These are phyloP conservation scores for Trogon melanurus DNA, from an alignment of 2,113 vertebrate species.

Conservation along the genomic window DNA sequence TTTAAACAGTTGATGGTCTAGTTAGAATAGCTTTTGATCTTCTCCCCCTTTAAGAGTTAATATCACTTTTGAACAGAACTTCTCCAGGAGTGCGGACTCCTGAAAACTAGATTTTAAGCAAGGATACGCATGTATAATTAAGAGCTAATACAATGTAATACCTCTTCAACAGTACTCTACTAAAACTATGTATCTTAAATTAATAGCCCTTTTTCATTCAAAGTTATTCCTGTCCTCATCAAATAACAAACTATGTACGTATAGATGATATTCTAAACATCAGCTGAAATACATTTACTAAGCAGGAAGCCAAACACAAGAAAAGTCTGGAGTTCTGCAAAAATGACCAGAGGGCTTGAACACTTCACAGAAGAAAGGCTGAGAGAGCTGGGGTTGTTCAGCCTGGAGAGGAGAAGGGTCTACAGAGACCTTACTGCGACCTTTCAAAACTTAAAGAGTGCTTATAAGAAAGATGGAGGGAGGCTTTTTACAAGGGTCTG, in stretches of 20 bases:
- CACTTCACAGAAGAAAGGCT: not conserved
- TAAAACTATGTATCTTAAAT: not conserved
- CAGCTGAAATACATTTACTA: not conserved
- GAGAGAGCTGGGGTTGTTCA: not conserved
- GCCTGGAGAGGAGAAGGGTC: not conserved
- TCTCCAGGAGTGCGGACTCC: not conserved
- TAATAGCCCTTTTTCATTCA: not conserved
- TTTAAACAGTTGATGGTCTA: not conserved
- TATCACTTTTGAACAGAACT: not conserved
- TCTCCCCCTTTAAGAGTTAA: not conserved
- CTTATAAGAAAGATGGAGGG: not conserved
- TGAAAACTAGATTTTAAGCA: not conserved
- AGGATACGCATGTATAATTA: not conserved
- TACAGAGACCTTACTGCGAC: fast-evolving
- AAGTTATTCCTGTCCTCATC: not conserved
- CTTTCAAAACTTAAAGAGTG: not conserved
- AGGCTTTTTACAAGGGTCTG: not conserved
- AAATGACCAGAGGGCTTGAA: not conserved
- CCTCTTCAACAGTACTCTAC: not conserved
- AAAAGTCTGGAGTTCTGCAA: not conserved
- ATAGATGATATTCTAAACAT: not conserved
- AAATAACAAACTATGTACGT: not conserved
- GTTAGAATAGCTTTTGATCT: not conserved
- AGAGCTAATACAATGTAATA: not conserved
- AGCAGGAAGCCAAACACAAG: not conserved